phyloP scores from a whole-genome alignment of 2,797 vertebrate species.

The Sandelia bainsii region DNA sequence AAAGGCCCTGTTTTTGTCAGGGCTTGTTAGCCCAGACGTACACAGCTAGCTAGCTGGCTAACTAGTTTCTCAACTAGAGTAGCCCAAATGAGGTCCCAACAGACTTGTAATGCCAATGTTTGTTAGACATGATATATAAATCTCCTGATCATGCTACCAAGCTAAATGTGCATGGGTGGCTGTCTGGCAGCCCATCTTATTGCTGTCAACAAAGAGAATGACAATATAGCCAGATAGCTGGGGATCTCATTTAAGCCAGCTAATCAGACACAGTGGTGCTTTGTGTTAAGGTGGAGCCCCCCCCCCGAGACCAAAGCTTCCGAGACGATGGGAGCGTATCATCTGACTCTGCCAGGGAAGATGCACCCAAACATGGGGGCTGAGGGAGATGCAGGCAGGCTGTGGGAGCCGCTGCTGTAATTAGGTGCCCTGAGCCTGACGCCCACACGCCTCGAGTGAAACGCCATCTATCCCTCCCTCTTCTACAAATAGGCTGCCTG shows the following conservation, averaged over 20 bases:
- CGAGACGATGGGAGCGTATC: conserved; percentile 60
- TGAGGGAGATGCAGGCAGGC: conserved; percentile 66
- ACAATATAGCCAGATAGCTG: conserved; percentile 61
- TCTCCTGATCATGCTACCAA: conserved; percentile 64
- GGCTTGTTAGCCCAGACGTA: conserved; percentile 60
- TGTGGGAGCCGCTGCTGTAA: conserved; percentile 73
- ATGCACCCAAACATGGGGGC: conserved; percentile 80
- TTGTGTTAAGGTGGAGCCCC: conserved; percentile 66
- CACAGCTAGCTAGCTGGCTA: conserved; percentile 52
- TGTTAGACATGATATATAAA: conserved; percentile 51
- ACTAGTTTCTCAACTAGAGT: conserved; percentile 51
- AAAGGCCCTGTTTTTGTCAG: conserved; percentile 42
- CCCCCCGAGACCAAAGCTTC: conserved; percentile 70
- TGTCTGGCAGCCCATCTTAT: conserved; percentile 52
- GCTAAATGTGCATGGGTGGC: conserved; percentile 45
- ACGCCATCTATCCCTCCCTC: conserved; percentile 54
- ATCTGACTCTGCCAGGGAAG: conserved; percentile 66
- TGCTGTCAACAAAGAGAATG: conserved; percentile 74
- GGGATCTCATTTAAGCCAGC: conserved; percentile 76
- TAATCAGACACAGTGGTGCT: conserved; percentile 71
- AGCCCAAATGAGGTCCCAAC: conserved; percentile 64
- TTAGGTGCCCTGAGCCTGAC: conserved; percentile 77
- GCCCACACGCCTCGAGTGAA: conserved; percentile 74
- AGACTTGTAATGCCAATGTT: conserved; percentile 58
- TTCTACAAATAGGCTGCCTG: conserved; percentile 61